Evolutionary conservation across 1,140 invertebrate genomes (phyloP), one percentile per base, ranked within the genome.

Genomic region (Ridgeia piscesae): DNA sequence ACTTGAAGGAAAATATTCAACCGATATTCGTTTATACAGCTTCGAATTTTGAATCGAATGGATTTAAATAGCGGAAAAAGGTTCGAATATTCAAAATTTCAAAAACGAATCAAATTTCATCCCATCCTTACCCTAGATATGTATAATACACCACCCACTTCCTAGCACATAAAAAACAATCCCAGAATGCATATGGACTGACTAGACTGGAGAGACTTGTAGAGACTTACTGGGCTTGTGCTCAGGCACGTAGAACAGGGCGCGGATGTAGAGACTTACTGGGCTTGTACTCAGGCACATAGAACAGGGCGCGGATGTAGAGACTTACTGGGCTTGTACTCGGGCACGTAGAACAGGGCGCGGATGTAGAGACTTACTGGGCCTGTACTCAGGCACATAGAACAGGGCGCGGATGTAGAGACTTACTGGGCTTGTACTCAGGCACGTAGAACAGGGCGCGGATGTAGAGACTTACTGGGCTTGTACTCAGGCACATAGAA

Each of bases 401-500:
- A 99, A 96, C 1, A 99, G 96, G 21, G 98, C 98, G 93, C 98
- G 97, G 33, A 99, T 98, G 94, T 98, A 98, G 0, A 99, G 94
- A 42, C 95, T 94, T 91, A 96, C 95, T 96, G 89, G 97, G 96
- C 94, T 97, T 99, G 50, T 97, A 97, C 95, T 99, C 98, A 0
- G 99, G 99, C 88, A 99, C 97, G 96, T 99, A 99, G 1, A 99
- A 96, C 1, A 99, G 96, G 21, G 98, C 98, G 93, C 98, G 97
- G 33, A 99, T 98, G 94, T 98, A 98, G 0, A 99, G 94, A 42
- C 95, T 94, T 91, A 96, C 95, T 96, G 89, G 97, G 96, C 94
- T 97, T 99, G 50, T 97, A 97, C 95, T 99, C 98, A 0, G 99
- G 99, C 88, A 99, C 97, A 96, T 99, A 99, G 1, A 99, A 96